Evolutionary conservation across 2,113 vertebrate species (phyloP), one percentile per base, ranked within the genome.

Genomic region (Chamaetylas fuelleborni): DNA sequence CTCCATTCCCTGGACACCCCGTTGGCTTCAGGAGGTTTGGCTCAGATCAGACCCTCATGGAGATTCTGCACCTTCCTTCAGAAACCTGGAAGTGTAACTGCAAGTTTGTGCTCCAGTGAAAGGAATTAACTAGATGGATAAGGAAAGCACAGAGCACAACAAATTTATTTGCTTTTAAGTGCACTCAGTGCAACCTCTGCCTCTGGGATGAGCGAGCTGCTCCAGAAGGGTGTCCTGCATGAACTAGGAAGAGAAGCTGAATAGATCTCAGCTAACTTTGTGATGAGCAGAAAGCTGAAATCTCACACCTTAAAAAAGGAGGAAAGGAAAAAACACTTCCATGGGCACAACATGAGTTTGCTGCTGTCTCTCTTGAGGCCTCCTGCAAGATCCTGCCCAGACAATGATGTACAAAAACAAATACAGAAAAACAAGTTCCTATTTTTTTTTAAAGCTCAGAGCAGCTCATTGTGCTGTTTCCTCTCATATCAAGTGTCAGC

Each of bases 401-500:
- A 47, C 53, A 88, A 47, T 5, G 50, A 76, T 58, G 36, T 17
- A 71, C 11, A 14, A 90, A 90, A 84, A 45, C 31, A 95, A 87
- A 72, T 14, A 42, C 9, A 0, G 7, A 87, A 95, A 91, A 76
- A 19, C 23, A 82, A 80, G 58, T 14, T 77, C 24, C 8, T 70
- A 5, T 38, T 48, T 91, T 91, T 91, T 87, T 83, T 47, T 24
- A 60, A 91, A 94, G 60, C 70, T 77, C 22, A 8, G 48, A 88
- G 67, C 25, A 92, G 69, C 25, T 81, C 50, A 47, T 40, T 24
- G 18, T 12, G 58, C 18, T 69, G 60, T 31, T 12, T 18, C 40
- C 72, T 29, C 36, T 71, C 43, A 57, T 70, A 89, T 71, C 79
- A 78, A 92, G 66, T 47, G 80, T 43, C 91, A 96, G 47, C 56